Evolutionary conservation across 1,140 invertebrate species (phyloP), one percentile per base, ranked within the genome.

Genomic region (Aphaenogaster floridana): DNA sequence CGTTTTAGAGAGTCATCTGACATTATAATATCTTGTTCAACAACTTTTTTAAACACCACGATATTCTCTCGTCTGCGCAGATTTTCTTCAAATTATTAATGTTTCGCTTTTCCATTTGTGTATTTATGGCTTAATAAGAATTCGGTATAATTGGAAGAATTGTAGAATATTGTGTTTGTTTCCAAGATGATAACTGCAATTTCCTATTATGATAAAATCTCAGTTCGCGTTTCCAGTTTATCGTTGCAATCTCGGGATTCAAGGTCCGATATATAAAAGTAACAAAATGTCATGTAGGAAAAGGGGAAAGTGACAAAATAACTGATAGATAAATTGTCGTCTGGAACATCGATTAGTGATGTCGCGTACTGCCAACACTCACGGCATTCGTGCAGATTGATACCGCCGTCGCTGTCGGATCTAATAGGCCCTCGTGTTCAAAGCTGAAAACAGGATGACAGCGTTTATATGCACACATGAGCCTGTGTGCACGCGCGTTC

Each of bases 361-460:
- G 69, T 90, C 57, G 76, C 63, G 15, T n/a, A 17, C 52, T 57
- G 83, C 59, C 86, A 59, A 57, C 86, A 54, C 61, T 79, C 59
- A 48, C 54, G 45, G 54, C 45, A 64, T 77, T 45, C 59, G 34
- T 15, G 48, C n/a, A 50, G 80, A 84, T 84, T 84, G 80, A 76
- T 76, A 61, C 52, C 64, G 79, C 54, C 36, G 34, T 42, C 59
- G 79, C 45, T 90, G 74, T 90, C 89, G 52, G 48, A 71, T 81
- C 69, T 86, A 86, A 91, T 80, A 89, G 66, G 84, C 57, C 52
- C 36, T 72, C 59, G 69, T 28, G 89, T 74, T 88, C 54, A 59
- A 81, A 86, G 66, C 42, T 79, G 78, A 71, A 88, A 90, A 86
- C 89, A 77, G 80, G 86, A 90, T 88, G 86, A 90, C 89, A 77